These are phyloP conservation scores for Adelosebastes latens DNA, from an alignment of 2,797 vertebrate genomes.

Conservation along the genomic window DNA sequence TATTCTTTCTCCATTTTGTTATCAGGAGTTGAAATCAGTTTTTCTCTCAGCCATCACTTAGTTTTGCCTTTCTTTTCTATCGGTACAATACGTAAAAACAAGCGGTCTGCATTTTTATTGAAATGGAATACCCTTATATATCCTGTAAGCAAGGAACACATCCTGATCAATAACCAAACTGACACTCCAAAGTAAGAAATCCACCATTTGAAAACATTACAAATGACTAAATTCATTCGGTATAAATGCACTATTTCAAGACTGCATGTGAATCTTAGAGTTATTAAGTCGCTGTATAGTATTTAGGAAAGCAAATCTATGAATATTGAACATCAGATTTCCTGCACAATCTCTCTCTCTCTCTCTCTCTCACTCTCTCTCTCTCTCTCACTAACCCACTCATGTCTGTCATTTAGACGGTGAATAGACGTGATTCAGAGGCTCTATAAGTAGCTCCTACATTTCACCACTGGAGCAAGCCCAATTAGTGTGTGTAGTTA, in stretches of 20 bases:
- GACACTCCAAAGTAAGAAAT: background rate
- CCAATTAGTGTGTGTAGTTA: conserved; percentile 71
- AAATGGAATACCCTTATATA: background rate
- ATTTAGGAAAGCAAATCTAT: background rate
- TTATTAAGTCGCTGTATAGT: background rate
- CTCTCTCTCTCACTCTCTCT: background rate
- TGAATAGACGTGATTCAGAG: conserved; percentile 55
- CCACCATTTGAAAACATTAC: background rate
- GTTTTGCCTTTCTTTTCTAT: background rate
- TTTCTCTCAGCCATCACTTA: background rate
- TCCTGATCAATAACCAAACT: background rate
- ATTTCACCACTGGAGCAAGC: conserved; percentile 46
- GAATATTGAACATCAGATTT: conserved; percentile 9
- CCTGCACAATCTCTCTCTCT: background rate
- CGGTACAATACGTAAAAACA: background rate
- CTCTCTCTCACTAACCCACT: background rate
- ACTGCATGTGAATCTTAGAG: background rate
- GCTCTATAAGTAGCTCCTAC: conserved; percentile 46
- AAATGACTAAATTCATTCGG: background rate
- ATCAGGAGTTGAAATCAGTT: background rate
- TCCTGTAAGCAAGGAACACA: background rate
- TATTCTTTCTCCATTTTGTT: background rate
- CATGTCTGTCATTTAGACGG: conserved; percentile 29
- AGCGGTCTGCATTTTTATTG: background rate
- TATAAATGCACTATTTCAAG: background rate